A percentile compares a stretch with the other conserved stretches of the same genome.
These are phyloP conservation scores for Ophion obscuratus DNA, from an alignment of 2,888 invertebrate genomes.

Conservation along the genomic window DNA sequence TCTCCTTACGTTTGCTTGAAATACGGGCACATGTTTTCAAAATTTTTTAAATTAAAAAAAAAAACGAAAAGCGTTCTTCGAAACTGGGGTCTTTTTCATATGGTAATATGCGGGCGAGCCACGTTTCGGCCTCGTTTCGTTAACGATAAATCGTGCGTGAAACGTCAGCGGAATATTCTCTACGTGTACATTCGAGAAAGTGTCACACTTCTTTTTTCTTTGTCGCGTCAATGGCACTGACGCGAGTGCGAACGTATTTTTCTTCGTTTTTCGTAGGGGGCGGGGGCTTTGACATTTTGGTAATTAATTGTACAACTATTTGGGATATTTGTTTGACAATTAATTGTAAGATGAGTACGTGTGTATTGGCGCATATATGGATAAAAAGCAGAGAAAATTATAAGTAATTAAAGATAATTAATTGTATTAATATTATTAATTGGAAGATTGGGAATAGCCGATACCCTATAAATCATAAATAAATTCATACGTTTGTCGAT, in stretches of 20 bases:
- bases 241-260: conserved; percentile 21
- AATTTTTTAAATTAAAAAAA: background rate
- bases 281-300: too few species aligned
- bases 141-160: conserved; percentile 29
- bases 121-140: conserved; percentile 23
- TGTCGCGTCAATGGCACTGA: conserved; percentile 25
- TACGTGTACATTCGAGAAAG: conserved; percentile 24
- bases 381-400: too few species aligned
- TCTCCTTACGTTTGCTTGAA: conserved; percentile 37
- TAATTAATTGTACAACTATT: too few species aligned
- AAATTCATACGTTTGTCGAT: too few species aligned
- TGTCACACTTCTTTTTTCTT: conserved; percentile 18
- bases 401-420: too few species aligned
- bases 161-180: conserved; percentile 25
- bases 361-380: too few species aligned
- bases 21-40: conserved; percentile 14
- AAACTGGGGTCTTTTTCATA: conserved; percentile 27
- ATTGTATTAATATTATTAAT: too few species aligned
- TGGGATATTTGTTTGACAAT: too few species aligned
- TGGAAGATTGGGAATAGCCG: too few species aligned
- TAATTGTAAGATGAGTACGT: too few species aligned
- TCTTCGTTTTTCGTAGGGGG: background rate
- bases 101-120: conserved; percentile 48
- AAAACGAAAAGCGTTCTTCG: conserved; percentile 26
- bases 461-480: too few species aligned